These are phyloP conservation scores for Anhinga rufa DNA, from an alignment of 2,113 vertebrate species.

Conservation along the genomic window DNA sequence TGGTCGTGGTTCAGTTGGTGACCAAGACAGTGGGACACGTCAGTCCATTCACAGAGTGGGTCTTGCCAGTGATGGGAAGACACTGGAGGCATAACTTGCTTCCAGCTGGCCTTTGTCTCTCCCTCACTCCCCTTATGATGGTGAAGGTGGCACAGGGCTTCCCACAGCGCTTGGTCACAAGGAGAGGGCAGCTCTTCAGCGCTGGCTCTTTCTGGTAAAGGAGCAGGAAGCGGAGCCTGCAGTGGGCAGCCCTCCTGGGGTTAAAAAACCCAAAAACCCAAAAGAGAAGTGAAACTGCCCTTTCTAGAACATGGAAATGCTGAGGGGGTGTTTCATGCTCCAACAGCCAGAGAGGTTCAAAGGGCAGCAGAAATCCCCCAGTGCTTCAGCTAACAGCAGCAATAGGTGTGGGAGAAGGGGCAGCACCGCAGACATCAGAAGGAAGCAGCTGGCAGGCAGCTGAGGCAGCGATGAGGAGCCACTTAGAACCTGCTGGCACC, in stretches of 20 bases:
- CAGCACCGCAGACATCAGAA: background rate
- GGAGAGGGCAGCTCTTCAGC: accelerated
- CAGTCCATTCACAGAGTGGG: background rate
- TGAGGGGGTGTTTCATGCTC: constrained; percentile 5
- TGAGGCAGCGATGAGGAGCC: background rate
- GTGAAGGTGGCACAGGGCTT: background rate
- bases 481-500: background rate
- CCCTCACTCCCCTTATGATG: accelerated
- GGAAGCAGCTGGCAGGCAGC: background rate
- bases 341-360: background rate
- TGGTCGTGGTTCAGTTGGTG: accelerated
- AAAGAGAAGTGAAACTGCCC: constrained; percentile 37
- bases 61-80: background rate
- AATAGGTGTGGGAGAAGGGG: background rate
- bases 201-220: background rate
- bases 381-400: background rate
- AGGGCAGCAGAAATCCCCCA: constrained; percentile 17
- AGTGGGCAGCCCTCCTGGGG: background rate
- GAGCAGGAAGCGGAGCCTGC: background rate
- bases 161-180: accelerated
- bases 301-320: constrained; percentile 49
- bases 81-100: background rate
- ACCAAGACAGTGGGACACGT: accelerated
- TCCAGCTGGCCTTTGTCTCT: background rate
- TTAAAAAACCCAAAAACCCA: background rate